Evolutionary conservation across 64 coral and sea anemone species (phyloP).

Genomic region (Montipora foliosa): DNA sequence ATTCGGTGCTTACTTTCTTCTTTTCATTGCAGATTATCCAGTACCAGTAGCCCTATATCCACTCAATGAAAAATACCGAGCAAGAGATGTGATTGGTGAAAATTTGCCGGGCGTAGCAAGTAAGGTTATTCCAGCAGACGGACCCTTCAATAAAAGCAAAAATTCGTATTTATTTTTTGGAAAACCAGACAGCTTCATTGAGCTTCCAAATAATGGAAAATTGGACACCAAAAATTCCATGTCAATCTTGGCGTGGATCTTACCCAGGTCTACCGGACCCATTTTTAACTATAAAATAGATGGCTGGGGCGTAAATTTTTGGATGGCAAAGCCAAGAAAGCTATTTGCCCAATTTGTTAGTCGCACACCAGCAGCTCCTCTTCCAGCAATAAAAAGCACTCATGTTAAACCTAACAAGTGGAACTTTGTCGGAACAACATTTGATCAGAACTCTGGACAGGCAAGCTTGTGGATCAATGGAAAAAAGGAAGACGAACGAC

Average conservation of each 20-base stretch:
- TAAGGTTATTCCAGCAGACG: constrained; percentile 13
- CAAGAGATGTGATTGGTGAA: constrained; percentile 30
- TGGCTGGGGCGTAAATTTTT: constrained; percentile 32
- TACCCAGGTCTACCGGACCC: not conserved
- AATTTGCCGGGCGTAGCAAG: not conserved
- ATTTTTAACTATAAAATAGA: constrained; percentile 45
- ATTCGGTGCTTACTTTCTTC: not conserved
- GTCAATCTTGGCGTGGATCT: not conserved
- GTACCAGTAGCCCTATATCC: constrained; percentile 10
- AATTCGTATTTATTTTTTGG: constrained; percentile 27
- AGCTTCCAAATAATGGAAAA: constrained; percentile 32
- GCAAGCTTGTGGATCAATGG: constrained; percentile 56
- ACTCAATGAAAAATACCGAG: not conserved
- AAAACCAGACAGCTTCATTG: constrained; percentile 27
- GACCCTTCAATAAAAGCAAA: not conserved
- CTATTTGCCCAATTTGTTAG: constrained; percentile 24
- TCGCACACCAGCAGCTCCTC: not conserved
- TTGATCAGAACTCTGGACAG: constrained; percentile 13
- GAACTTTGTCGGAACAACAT: constrained; percentile 36
- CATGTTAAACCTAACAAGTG: not conserved
- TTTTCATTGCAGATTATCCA: not conserved
- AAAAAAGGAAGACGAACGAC: not conserved
- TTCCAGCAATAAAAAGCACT: not conserved
- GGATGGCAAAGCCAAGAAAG: not conserved
- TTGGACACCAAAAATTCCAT: constrained; percentile 47